Evolutionary conservation across 2,888 invertebrate genomes (phyloP).

Genomic region (Ichneumon xanthorius): DNA sequence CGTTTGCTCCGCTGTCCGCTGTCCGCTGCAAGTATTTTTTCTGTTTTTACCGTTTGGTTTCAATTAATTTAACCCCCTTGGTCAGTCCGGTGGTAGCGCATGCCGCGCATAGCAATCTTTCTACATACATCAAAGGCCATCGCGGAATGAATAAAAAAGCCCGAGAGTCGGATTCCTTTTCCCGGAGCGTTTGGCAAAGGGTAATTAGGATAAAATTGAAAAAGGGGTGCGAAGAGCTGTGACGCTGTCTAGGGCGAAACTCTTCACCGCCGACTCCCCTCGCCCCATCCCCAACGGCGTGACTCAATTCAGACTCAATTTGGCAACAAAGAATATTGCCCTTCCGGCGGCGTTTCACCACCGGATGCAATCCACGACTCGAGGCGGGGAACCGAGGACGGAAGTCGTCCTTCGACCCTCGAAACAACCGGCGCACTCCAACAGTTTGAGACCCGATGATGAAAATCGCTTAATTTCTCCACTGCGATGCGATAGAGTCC

Average conservation of each 20-base stretch:
- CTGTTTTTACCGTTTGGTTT: background rate
- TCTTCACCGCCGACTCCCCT: conserved; percentile 6
- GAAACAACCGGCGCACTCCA: conserved; percentile 35
- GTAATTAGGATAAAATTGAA: conserved; percentile 67
- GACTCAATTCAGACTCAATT: conserved; percentile 66
- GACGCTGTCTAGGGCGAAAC: conserved; percentile 22
- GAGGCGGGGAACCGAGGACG: conserved; percentile 53
- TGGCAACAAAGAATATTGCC: conserved; percentile 71
- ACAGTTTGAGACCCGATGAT: conserved; percentile 24
- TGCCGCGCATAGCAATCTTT: conserved; percentile 18
- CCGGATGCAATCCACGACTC: conserved; percentile 71
- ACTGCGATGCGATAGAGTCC: background rate
- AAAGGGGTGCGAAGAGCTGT: conserved; percentile 40
- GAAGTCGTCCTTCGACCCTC: conserved; percentile 61
- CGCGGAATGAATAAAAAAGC: conserved; percentile 19
- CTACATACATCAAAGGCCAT: conserved; percentile 38
- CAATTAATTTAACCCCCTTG: conserved; percentile 6
- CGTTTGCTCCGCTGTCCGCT: background rate
- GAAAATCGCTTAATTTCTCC: conserved; percentile 31
- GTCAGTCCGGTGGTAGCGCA: background rate
- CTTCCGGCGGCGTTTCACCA: conserved; percentile 67
- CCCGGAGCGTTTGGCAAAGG: conserved; percentile 48
- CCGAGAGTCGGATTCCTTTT: conserved; percentile 22
- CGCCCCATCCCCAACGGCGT: background rate
- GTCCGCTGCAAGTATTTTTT: background rate